Evolutionary conservation across 2,797 vertebrate genomes (phyloP), one percentile per base, ranked within the genome.

Genomic region (Bradypus variegatus): DNA sequence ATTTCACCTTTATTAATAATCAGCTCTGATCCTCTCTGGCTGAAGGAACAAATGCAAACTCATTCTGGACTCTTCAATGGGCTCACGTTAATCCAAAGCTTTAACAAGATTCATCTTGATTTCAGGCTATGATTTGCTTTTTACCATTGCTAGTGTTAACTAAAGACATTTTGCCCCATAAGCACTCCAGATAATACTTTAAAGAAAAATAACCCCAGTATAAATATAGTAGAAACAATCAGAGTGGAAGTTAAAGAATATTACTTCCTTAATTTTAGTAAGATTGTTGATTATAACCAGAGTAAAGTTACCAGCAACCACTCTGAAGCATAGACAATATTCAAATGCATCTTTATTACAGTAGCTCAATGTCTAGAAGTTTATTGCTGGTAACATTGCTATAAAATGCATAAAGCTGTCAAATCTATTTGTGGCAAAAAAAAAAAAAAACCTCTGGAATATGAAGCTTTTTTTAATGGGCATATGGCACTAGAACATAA

Each of bases 291-390:
- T 83, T 48, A 45, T 8, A 94, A 60, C 0, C 0, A 27, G 58
- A 82, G 65, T 88, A 76, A 94, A 94, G 94, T 92, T 93, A 27
- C 70, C 89, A 93, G 81, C 58, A 91, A 81, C 41, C 65, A 64
- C 18, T 95, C 73, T 64, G 87, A 90, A 90, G 91, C 85, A 21
- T 13, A 75, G 2, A 31, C 50, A 41, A 23, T 36, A 86, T 25
- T 41, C 89, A 93, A 95, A 95, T 86, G 73, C 91, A 33, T 25
- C 48, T 88, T 83, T 65, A 33, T 76, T 81, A 84, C 4, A 84
- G 38, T 27, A 90, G 84, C 67, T 95, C 65, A 69, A 0, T 50
- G 21, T 53, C 93, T 95, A 53, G 4, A 96, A 96, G 69, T 94
- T 86, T 88, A 33, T 58, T 58, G 81, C n/a, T 78, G n/a, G 88